Evolutionary conservation across 1,140 invertebrate species (phyloP).

Genomic region (Lepidurus couesii): DNA sequence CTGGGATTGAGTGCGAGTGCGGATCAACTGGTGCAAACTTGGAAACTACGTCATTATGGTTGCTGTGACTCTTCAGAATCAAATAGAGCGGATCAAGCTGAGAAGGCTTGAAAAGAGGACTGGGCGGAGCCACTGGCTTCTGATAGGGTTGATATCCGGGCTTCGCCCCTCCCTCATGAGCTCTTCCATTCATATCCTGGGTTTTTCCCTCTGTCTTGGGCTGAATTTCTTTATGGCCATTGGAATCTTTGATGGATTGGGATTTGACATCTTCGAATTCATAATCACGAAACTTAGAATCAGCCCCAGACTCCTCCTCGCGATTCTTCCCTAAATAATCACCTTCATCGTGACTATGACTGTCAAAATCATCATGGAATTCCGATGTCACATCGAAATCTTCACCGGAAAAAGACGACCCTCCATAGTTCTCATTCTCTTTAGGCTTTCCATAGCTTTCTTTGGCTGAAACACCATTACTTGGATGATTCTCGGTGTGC

Average conservation of each 20-base stretch:
- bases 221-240: not conserved
- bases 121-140: not conserved
- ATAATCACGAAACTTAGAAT: not conserved
- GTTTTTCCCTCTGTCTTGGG: not conserved
- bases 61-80: not conserved
- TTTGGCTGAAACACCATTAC: not conserved
- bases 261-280: not conserved
- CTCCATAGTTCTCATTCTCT: not conserved
- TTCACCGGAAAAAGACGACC: not conserved
- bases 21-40: not conserved
- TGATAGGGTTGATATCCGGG: not conserved
- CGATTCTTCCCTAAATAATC: not conserved
- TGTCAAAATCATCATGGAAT: not conserved
- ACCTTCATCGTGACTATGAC: not conserved
- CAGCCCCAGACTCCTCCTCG: not conserved
- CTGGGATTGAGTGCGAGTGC: not conserved
- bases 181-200: not conserved
- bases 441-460: not conserved
- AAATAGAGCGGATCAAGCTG: slow-evolving; percentile 2
- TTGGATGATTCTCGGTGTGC: not conserved
- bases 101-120: not conserved
- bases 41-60: not conserved
- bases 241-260: not conserved
- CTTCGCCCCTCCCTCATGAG: not conserved
- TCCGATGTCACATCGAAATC: not conserved